Conservation (phyloP, 1,140 invertebrate genomes). For the Nomia melanderi region DNA sequence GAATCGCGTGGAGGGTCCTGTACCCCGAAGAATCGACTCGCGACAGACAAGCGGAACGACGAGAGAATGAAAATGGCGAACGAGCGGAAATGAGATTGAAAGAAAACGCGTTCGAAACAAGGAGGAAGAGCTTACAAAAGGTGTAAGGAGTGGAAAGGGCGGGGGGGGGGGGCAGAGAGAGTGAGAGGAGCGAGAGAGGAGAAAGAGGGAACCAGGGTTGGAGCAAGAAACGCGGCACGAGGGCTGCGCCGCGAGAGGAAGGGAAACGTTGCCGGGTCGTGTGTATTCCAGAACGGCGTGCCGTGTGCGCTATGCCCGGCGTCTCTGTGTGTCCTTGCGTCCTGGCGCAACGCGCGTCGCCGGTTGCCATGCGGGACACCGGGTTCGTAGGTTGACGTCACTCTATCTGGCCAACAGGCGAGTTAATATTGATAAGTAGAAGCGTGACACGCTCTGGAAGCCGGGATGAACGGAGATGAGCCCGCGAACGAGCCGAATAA, state of each 20-base stretch:
- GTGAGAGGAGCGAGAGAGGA: conserved; percentile 14
- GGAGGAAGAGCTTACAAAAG: conserved; percentile 43
- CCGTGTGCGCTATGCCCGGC: conserved; percentile 26
- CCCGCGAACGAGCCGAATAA: neutral
- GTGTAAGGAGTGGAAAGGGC: conserved; percentile 28
- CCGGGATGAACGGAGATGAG: conserved; percentile 32
- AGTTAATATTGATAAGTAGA: conserved; percentile 77
- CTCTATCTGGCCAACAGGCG: conserved; percentile 66
- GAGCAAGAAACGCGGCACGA: conserved; percentile 24
- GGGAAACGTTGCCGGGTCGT: neutral
- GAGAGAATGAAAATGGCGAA: neutral
- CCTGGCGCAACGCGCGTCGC: conserved; percentile 40
- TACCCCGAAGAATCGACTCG: too few relatives aligned
- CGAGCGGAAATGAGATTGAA: conserved; percentile 36
- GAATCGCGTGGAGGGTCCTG: too few relatives aligned
- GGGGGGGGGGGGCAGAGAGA: neutral
- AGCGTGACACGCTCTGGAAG: conserved; percentile 44
- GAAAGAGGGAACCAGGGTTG: neutral
- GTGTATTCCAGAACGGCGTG: conserved; percentile 2
- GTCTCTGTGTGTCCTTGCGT: conserved; percentile 67
- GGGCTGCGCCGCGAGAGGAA: conserved; percentile 5
- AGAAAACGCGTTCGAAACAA: conserved; percentile 46
- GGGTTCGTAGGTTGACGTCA: conserved; percentile 70
- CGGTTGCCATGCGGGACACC: conserved; percentile 76
- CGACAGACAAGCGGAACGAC: neutral